A percentile compares a stretch with the other conserved stretches of the same genome.
These are phyloP conservation scores for Leucoptera coffeella DNA, from an alignment of 2,888 invertebrate species.

Conservation along the genomic window DNA sequence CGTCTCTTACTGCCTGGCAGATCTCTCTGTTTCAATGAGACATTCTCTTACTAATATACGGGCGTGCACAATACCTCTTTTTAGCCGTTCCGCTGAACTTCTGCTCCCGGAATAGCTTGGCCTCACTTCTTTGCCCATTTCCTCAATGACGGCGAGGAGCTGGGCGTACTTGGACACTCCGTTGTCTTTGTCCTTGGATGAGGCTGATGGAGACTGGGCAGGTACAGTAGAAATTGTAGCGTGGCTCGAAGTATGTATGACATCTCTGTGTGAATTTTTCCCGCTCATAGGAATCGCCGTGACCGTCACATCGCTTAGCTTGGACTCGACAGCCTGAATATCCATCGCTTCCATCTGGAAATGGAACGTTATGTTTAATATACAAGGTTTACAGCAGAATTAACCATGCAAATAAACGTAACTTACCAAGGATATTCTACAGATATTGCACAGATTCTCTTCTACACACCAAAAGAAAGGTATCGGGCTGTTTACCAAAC, in stretches of 20 bases:
- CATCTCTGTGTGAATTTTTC: conserved; percentile 34
- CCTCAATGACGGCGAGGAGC: conserved; percentile 87
- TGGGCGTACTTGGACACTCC: conserved; percentile 90
- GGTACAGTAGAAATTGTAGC: conserved; percentile 48
- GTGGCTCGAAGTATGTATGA: conserved; percentile 32
- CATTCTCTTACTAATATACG: conserved; percentile 93
- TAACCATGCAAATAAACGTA: too few relatives aligned
- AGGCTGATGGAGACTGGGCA: conserved; percentile 34
- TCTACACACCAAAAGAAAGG: too few relatives aligned
- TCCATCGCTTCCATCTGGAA: conserved; percentile 62
- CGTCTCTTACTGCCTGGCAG: conserved; percentile 76
- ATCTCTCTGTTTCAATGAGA: conserved; percentile 90
- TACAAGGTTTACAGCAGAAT: too few relatives aligned
- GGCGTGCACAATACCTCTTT: conserved; percentile 93
- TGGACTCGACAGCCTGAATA: conserved; percentile 71
- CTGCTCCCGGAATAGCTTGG: conserved; percentile 98
- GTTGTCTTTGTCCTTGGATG: conserved; percentile 58
- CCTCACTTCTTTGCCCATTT: conserved; percentile 93
- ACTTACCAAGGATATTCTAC: too few relatives aligned
- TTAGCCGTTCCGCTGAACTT: conserved; percentile 89
- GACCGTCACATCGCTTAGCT: conserved; percentile 69
- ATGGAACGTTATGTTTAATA: too few relatives aligned
- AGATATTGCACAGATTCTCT: too few relatives aligned
- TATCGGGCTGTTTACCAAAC: too few relatives aligned
- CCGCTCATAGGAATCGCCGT: conserved; percentile 65